Evolutionary conservation across 1,140 invertebrate species (phyloP).

Genomic region (Drosophila pectinifera): DNA sequence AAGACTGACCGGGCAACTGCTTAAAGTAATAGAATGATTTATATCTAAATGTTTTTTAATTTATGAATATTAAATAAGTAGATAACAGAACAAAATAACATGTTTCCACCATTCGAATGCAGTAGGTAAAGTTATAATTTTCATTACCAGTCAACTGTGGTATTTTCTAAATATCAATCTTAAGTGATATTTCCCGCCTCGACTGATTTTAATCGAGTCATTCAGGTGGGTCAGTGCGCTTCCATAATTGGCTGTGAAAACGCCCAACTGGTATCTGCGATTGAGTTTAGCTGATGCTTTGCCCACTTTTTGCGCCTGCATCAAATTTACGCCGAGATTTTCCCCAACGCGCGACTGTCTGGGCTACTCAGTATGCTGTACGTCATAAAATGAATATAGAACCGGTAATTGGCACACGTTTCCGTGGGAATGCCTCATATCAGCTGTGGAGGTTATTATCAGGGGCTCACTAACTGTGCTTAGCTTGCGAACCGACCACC

Average conservation of each 20-base stretch:
- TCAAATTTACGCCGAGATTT: slow-evolving; percentile 26
- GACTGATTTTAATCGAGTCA: slow-evolving; percentile 8
- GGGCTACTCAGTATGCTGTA: slow-evolving; percentile 4
- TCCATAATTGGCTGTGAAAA: slow-evolving; percentile 33
- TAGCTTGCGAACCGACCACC: background rate
- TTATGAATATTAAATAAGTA: too few relatives aligned
- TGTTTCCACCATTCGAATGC: background rate
- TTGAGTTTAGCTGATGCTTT: slow-evolving; percentile 20
- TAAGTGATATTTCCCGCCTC: slow-evolving; percentile 32
- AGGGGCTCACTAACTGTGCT: slow-evolving; percentile 10
- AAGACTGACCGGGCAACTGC: too few relatives aligned
- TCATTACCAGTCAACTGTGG: background rate
- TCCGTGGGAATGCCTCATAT: slow-evolving; percentile 40
- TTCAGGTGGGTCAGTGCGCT: slow-evolving; percentile 7
- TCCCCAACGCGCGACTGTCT: slow-evolving; percentile 31
- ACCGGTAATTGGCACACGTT: slow-evolving; percentile 39
- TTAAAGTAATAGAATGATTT: too few relatives aligned
- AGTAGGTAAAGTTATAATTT: too few relatives aligned
- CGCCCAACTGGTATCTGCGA: slow-evolving; percentile 21
- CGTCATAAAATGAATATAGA: slow-evolving; percentile 38
- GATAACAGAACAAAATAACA: too few relatives aligned
- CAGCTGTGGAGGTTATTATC: slow-evolving; percentile 8
- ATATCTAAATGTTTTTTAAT: too few relatives aligned
- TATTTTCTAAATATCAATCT: slow-evolving; percentile 23
- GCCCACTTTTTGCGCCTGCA: slow-evolving; percentile 22